Evolutionary conservation across 2,113 vertebrate genomes (phyloP).

Genomic region (Myotis lucifugus): DNA sequence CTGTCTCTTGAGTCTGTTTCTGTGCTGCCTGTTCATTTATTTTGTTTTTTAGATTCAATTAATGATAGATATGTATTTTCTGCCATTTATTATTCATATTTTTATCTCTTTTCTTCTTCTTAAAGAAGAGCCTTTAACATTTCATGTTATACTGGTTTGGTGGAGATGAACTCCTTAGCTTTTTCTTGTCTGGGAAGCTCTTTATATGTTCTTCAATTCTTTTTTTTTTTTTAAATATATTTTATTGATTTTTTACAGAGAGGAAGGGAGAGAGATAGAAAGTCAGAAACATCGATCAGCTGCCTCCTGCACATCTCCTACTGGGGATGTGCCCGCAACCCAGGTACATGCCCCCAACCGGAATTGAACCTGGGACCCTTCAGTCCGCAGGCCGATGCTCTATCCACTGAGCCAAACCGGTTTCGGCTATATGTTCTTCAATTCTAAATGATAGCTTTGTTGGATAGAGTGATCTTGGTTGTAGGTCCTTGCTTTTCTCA

Average conservation of each 20-base stretch:
- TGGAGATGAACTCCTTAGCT: neutral
- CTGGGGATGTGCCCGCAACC: too few relatives aligned
- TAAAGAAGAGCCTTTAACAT: neutral
- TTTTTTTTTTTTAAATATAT: too few relatives aligned
- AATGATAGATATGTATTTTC: neutral
- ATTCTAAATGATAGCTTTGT: neutral
- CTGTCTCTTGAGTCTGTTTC: neutral
- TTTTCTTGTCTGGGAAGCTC: neutral
- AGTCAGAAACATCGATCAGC: too few relatives aligned
- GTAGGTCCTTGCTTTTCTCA: neutral
- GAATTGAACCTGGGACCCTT: too few relatives aligned
- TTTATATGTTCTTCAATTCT: neutral
- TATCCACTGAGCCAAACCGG: too few relatives aligned
- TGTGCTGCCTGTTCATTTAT: neutral
- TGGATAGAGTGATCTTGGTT: neutral
- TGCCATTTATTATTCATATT: neutral
- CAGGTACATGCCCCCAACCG: too few relatives aligned
- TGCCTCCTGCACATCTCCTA: too few relatives aligned
- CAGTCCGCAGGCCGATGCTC: too few relatives aligned
- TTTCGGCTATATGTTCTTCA: neutral
- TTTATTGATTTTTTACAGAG: too few relatives aligned
- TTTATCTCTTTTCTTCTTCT: neutral
- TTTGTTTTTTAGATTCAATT: neutral
- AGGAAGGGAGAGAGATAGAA: too few relatives aligned
- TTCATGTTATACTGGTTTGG: neutral